Evolutionary conservation across 2,113 vertebrate species (phyloP).

Genomic region (Echinops telfairi): DNA sequence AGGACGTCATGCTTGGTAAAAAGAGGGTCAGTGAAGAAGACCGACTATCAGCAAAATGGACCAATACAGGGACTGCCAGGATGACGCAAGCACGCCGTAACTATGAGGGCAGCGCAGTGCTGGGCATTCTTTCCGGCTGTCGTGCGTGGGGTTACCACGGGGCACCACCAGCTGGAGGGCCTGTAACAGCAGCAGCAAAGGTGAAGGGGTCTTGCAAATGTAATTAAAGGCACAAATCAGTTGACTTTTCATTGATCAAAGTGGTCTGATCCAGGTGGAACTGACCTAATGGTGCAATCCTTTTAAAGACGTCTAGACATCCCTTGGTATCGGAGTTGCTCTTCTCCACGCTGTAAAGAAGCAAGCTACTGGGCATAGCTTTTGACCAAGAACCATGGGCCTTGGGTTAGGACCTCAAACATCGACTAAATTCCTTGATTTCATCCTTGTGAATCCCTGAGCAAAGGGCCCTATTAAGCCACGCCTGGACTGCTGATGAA

Average conservation of each 20-base stretch:
- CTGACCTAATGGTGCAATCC: not conserved
- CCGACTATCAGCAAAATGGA: not conserved
- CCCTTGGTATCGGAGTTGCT: not conserved
- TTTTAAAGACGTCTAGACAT: not conserved
- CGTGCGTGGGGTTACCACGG: not conserved
- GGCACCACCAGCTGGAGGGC: not conserved
- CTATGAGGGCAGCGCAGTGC: not conserved
- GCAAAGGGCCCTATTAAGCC: not conserved
- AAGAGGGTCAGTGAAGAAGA: too few relatives aligned
- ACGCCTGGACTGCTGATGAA: not conserved
- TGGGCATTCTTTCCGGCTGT: not conserved
- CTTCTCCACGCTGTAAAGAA: not conserved
- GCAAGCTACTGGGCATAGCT: not conserved
- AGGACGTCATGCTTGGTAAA: too few relatives aligned
- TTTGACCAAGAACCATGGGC: not conserved
- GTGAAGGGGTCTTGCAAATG: not conserved
- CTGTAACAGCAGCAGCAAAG: not conserved
- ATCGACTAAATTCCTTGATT: not conserved
- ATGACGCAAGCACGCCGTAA: not conserved
- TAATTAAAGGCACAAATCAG: conserved; percentile 13
- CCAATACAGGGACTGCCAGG: not conserved
- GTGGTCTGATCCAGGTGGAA: not conserved
- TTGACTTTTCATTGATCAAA: conserved; percentile 29
- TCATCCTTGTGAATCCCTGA: not conserved
- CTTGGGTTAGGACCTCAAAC: not conserved